A percentile compares a stretch with the other conserved stretches of the same genome.
phyloP scores from a whole-genome alignment of 1,140 invertebrate species.

The Cyrtorhinus lividipennis region DNA sequence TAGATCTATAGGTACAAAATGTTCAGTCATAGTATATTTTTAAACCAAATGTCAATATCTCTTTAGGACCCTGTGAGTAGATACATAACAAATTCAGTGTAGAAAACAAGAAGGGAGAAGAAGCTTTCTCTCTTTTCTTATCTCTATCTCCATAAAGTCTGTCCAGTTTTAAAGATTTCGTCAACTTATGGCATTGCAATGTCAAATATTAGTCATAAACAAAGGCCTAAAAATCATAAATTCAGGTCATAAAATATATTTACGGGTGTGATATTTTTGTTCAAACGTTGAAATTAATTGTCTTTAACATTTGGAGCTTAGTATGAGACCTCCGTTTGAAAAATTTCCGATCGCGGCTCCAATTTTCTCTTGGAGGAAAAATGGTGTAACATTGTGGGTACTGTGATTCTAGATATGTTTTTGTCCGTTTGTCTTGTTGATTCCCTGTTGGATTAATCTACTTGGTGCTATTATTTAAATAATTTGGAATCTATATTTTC shows the following conservation, averaged over 20 bases:
- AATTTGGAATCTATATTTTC: background rate
- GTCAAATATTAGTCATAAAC: constrained; percentile 1
- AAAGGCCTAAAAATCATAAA: constrained; percentile 3
- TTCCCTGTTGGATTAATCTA: background rate
- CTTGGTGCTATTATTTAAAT: background rate
- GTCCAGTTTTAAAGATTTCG: constrained; percentile 6
- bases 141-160: constrained; percentile 6
- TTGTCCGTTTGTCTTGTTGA: background rate
- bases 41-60: constrained; percentile 7
- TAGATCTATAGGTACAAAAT: constrained; percentile 7
- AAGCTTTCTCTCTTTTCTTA: background rate
- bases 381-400: background rate
- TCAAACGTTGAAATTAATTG: background rate
- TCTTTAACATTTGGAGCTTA: no score
- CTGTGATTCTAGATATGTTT: background rate
- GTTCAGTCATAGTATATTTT: constrained; percentile 8
- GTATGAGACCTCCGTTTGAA: background rate
- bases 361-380: background rate
- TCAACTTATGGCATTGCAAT: constrained; percentile 1
- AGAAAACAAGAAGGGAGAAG: background rate
- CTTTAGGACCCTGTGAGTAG: background rate
- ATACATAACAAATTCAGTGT: constrained; percentile 1
- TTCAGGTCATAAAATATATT: constrained; percentile 1
- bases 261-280: constrained; percentile 4
- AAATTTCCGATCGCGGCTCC: background rate